Conservation (phyloP, 2,113 vertebrate genomes). For the Pardalotus punctatus region DNA sequence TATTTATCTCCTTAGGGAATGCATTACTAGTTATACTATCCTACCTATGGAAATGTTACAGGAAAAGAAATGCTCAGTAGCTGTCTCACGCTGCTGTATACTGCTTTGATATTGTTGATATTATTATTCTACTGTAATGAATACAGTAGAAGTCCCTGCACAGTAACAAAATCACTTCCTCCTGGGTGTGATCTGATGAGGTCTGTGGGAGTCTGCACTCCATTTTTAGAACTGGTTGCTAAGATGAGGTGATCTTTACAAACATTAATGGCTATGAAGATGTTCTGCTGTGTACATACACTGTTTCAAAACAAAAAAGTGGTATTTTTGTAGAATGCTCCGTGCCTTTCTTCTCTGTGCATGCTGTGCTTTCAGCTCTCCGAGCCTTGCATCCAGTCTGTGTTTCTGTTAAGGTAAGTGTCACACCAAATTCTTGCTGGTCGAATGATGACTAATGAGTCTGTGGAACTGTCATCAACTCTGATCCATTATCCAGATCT, state of each 20-base stretch:
- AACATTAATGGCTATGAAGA: not conserved
- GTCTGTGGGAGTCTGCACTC: not conserved
- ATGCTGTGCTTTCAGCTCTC: not conserved
- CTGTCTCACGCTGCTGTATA: not conserved
- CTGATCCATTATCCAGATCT: not conserved
- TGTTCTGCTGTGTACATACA: not conserved
- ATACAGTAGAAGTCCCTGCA: slow-evolving; percentile 16
- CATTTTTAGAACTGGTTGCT: slow-evolving; percentile 37
- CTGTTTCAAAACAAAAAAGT: not conserved
- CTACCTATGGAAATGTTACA: not conserved
- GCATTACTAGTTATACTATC: not conserved
- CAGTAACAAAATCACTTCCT: slow-evolving; percentile 64
- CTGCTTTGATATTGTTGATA: not conserved
- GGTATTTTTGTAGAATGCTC: not conserved
- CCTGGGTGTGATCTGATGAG: not conserved
- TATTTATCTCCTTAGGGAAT: not conserved
- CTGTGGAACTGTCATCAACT: not conserved
- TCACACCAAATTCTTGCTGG: not conserved
- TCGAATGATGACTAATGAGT: not conserved
- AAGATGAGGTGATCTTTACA: not conserved
- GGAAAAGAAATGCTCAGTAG: not conserved
- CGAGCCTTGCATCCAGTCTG: not conserved
- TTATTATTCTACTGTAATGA: no score
- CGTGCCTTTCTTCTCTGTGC: not conserved
- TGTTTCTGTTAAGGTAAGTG: not conserved